Evolutionary conservation across 2,888 invertebrate genomes (phyloP).

Genomic region (Heteromurus nitidus): DNA sequence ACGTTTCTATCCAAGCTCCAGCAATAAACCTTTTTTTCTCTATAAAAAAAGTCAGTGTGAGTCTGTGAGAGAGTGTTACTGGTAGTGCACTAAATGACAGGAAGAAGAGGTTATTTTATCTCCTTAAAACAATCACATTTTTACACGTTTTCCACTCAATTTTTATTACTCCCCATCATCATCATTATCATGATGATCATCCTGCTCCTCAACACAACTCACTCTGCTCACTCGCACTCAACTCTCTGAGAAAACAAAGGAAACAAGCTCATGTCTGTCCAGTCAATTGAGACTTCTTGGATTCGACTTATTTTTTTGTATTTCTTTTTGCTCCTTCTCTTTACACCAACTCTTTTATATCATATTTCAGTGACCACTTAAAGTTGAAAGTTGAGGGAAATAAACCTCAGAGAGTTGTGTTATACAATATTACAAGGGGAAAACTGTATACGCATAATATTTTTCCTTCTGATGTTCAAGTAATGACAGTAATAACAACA

Average conservation of each 20-base stretch:
- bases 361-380: constrained; percentile 34
- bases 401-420: not conserved
- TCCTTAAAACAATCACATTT: constrained; percentile 36
- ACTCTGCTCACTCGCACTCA: too few relatives aligned
- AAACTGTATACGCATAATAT: not conserved
- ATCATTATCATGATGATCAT: too few relatives aligned
- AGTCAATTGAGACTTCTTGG: too few relatives aligned
- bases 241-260: too few relatives aligned
- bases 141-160: constrained; percentile 39
- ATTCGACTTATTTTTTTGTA: too few relatives aligned
- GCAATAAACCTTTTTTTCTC: too few relatives aligned
- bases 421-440: too few relatives aligned
- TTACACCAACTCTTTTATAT: not conserved
- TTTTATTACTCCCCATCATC: constrained; percentile 11
- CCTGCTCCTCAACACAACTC: too few relatives aligned
- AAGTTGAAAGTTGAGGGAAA: too few relatives aligned
- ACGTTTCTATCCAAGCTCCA: not conserved
- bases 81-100: constrained; percentile 21
- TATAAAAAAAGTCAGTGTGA: not conserved
- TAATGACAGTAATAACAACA: constrained; percentile 52
- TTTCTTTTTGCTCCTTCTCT: too few relatives aligned
- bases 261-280: too few relatives aligned
- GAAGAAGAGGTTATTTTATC: constrained; percentile 33
- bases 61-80: not conserved
- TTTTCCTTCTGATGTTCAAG: constrained; percentile 12